Conservation (phyloP, 2,888 invertebrate genomes). For the Schizaphis graminum region DNA sequence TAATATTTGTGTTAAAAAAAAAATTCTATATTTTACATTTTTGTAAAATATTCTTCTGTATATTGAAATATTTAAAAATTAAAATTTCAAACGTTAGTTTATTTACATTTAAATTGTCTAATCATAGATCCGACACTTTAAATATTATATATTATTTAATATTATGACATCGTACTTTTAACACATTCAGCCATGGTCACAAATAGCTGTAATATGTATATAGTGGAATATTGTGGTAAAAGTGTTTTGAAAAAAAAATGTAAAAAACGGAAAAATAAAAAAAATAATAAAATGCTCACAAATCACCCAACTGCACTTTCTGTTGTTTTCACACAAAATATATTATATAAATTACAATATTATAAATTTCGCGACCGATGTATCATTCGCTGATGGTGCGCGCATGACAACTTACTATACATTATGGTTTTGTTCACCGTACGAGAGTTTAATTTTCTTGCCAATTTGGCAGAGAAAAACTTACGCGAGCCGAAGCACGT, state of each 20-base stretch:
- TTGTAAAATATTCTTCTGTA: neutral
- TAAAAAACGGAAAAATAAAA: neutral
- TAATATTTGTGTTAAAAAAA: neutral
- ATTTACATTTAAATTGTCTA: no score
- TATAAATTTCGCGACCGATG: neutral
- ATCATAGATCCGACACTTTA: neutral
- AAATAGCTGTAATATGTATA: neutral
- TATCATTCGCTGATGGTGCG: neutral
- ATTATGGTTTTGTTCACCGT: neutral
- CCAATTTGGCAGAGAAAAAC: neutral
- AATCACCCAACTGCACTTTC: neutral
- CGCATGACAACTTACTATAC: neutral
- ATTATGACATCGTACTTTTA: neutral
- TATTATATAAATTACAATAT: neutral
- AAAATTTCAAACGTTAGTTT: neutral
- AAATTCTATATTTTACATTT: neutral
- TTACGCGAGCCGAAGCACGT: neutral
- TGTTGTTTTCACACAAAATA: neutral
- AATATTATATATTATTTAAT: neutral
- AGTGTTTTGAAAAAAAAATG: neutral
- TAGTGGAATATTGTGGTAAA: neutral
- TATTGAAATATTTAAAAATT: neutral
- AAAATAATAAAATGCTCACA: neutral
- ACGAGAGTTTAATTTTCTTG: neutral
- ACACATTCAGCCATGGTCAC: neutral